A percentile compares a stretch with the other conserved stretches of the same genome.
These are phyloP conservation scores for Deroptyus accipitrinus DNA, from an alignment of 2,113 vertebrate species.

Conservation along the genomic window DNA sequence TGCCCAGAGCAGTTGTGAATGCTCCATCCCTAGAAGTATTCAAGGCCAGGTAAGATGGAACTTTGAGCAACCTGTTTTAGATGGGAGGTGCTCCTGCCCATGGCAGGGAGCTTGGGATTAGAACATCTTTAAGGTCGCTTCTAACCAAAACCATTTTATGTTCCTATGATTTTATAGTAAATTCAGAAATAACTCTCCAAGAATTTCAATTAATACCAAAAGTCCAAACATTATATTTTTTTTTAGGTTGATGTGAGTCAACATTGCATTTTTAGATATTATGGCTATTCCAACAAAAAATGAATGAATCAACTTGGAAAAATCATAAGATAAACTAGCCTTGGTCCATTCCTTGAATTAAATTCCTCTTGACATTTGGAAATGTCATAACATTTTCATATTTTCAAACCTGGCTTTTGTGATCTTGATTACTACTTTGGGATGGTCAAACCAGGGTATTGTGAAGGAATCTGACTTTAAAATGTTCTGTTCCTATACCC, in stretches of 20 bases:
- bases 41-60: not conserved
- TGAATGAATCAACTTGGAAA: not conserved
- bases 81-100: not conserved
- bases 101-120: not conserved
- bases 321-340: not conserved
- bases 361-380: not conserved
- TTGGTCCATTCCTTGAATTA: not conserved
- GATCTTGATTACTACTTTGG: not conserved
- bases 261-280: not conserved
- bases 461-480: not conserved
- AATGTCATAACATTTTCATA: not conserved
- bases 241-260: not conserved
- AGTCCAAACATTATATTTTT: not conserved
- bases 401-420: not conserved
- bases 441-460: not conserved
- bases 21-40: not conserved
- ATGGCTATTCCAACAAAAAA: not conserved
- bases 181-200: not conserved
- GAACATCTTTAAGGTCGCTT: not conserved
- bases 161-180: not conserved
- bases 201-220: not conserved
- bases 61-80: not conserved
- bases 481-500: not conserved
- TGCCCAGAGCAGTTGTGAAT: not conserved
- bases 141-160: not conserved